Conservation (phyloP, 2,113 vertebrate genomes). For the Sylvia atricapilla region DNA sequence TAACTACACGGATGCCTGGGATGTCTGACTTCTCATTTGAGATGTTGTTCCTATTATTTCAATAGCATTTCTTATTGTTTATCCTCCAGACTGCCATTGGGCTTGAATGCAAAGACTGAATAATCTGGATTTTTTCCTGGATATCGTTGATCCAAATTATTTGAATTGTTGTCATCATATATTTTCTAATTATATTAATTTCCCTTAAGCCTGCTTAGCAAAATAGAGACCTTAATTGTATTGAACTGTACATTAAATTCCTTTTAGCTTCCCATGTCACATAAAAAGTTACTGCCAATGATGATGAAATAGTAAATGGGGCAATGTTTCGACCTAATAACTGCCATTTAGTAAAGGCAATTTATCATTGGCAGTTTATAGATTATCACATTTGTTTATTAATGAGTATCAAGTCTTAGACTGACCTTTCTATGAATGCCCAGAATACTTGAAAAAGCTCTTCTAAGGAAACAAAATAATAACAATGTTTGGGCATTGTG, state of each 20-base stretch:
- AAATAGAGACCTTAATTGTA: background rate
- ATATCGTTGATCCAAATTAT: background rate
- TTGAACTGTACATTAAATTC: background rate
- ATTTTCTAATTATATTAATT: background rate
- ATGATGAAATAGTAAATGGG: background rate
- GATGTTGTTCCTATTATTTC: slow-evolving; percentile 38
- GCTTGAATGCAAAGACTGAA: background rate
- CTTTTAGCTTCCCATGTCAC: background rate
- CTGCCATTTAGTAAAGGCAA: slow-evolving; percentile 4
- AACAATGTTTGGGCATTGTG: background rate
- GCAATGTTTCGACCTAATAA: background rate
- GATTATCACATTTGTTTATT: background rate
- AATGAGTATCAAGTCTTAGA: background rate
- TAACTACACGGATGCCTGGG: background rate
- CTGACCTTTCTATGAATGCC: background rate
- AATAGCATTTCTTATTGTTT: background rate
- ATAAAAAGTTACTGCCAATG: background rate
- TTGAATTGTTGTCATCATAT: background rate
- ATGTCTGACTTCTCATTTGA: slow-evolving; percentile 31
- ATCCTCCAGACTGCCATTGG: background rate
- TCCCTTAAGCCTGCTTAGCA: background rate
- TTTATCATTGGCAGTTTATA: background rate
- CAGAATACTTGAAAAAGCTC: background rate
- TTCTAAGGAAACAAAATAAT: background rate
- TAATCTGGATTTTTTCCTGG: background rate